Evolutionary conservation across 2,113 vertebrate genomes (phyloP), one percentile per base, ranked within the genome.

Genomic region (Cyanoramphus novaezelandiae): DNA sequence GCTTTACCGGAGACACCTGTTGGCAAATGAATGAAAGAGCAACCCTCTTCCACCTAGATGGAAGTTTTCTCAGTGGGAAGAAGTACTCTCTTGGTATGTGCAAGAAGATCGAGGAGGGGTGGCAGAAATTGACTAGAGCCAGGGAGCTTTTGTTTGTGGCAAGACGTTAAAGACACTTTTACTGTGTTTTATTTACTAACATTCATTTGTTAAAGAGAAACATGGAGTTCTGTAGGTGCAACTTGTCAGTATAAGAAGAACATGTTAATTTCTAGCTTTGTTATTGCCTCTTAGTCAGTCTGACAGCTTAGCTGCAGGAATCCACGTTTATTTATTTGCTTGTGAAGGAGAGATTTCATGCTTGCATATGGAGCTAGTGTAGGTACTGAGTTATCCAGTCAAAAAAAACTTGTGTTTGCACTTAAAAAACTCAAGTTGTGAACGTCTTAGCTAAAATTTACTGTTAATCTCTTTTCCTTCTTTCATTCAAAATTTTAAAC

Each of bases 41-140:
- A 0, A 8, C 1, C 1, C 9, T n/a, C 4, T 74, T 18, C 31
- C 31, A 13, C 5, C 21, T 4, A 62, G 18, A 0, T 62, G 43
- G 60, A 23, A 35, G 17, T 3, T 10, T n/a, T 10, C 7, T 3
- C 17, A 8, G 21, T 27, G n/a, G 39, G 8, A 41, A 44, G 68
- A 15, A 28, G 10, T 3, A 1, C 3, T 39, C 5, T 2, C 0
- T 7, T 17, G 33, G 23, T 35, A 1, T 1, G 6, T 1, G 2
- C 1, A 1, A n/a, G 65, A n/a, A 28, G 12, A 7, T 24, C 10
- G 11, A 14, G 24, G 21, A 57, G 25, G 7, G 12, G 3, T 28
- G 23, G 3, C 10, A 1, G 13, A 27, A 55, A 12, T 4, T 29
- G 17, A 4, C 4, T 2, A 10, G 19, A 14, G 8, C 11, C 6